Evolutionary conservation across 1,140 invertebrate genomes (phyloP).

Genomic region (Tetragnatha versicolor): DNA sequence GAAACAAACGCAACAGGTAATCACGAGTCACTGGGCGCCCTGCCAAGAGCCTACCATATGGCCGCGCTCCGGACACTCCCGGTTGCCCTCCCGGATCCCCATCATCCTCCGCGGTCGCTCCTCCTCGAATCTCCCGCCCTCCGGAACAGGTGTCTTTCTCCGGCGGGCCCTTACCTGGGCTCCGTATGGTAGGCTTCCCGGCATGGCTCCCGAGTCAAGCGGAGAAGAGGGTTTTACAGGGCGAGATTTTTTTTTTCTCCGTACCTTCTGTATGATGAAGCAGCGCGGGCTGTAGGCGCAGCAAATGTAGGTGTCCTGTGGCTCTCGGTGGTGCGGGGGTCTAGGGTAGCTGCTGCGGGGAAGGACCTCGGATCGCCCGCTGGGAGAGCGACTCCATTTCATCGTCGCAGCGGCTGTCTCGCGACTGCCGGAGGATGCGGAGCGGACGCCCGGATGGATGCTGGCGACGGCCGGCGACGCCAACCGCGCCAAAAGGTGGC

Average conservation of each 20-base stretch:
- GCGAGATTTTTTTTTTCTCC: slow-evolving; percentile 57
- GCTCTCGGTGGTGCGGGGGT: slow-evolving; percentile 57
- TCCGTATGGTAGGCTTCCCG: slow-evolving; percentile 28
- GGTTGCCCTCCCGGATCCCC: not conserved
- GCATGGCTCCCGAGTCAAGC: not conserved
- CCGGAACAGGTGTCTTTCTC: not conserved
- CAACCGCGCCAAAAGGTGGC: slow-evolving; percentile 23
- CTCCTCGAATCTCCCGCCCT: not conserved
- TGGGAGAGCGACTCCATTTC: slow-evolving; percentile 49
- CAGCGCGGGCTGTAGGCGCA: slow-evolving; percentile 70
- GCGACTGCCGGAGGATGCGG: slow-evolving; percentile 30
- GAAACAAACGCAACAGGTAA: not conserved
- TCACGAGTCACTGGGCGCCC: not conserved
- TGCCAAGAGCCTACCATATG: slow-evolving; percentile 32
- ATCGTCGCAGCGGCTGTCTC: too few relatives aligned
- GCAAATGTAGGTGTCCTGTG: slow-evolving; percentile 70
- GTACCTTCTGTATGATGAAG: slow-evolving; percentile 72
- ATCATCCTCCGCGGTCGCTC: not conserved
- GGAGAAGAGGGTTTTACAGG: not conserved
- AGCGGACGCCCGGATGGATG: not conserved
- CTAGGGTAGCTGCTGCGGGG: not conserved
- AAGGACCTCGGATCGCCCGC: slow-evolving; percentile 5
- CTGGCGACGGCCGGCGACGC: slow-evolving; percentile 7
- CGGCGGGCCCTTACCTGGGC: not conserved
- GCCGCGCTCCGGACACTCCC: not conserved